Evolutionary conservation across 1,140 invertebrate species (phyloP), one percentile per base, ranked within the genome.

Genomic region (Archivesica marissinica): DNA sequence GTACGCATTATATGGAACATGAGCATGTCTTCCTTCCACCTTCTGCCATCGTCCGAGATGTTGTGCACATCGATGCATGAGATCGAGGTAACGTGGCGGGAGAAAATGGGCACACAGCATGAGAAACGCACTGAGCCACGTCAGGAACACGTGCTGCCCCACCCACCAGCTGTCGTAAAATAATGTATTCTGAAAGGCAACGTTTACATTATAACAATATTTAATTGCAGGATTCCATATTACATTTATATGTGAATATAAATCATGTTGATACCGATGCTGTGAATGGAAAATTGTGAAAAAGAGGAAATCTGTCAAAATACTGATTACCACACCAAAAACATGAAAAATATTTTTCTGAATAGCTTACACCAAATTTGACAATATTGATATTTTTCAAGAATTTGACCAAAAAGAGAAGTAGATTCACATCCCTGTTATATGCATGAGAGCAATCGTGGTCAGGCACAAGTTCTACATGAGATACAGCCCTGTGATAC

Each of bases 21-120:
- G 95, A 23, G 92, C 93, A 92, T 95, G 95, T 85, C 95, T 95
- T 70, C 95, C 94, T 90, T 97, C 96, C 68, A 97, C 94, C 91
- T 95, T 96, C 59, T 95, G 95, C 97, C 98, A 99, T 86, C 95
- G 95, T 13, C 98, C 98, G 17, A 99, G 95, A 94, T 99, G 98
- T 28, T 98, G 93, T 0, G 98, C 97, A 79, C 97, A 96, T 90
- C 97, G 95, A 91, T 99, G 98, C 44, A 99, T 94, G 20, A 97
- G 96, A 94, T 99, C 98, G 89, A 97, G 97, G 91, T 98, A 97
- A 92, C 95, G 95, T 11, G 96, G 94, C 38, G 96, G 96, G 91
- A 96, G 96, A 86, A 97, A 95, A 88, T 98, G 97, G 17, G 96
- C 95, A 13, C 96, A 95, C 87, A 97, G 96, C 88, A 98, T 96